Conservation (phyloP, 2,113 vertebrate species). For the Phalacrocorax pelagicus region DNA sequence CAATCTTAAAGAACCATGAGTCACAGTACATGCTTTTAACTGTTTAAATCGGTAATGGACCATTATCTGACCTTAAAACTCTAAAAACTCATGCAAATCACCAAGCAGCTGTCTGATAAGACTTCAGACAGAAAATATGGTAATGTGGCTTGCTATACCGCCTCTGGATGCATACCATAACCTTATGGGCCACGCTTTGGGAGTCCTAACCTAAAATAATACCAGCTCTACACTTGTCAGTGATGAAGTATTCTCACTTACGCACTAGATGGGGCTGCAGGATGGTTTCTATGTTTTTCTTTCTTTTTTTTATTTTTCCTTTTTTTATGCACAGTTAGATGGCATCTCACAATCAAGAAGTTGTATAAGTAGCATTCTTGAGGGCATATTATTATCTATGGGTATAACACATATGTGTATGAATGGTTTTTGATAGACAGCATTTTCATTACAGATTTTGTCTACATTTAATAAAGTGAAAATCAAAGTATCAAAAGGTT, state of each 20-base stretch:
- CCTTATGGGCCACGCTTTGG: neutral
- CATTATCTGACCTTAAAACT: neutral
- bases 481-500: neutral
- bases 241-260: constrained; percentile 54
- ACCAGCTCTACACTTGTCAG: neutral
- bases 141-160: neutral
- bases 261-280: constrained; percentile 77
- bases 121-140: neutral
- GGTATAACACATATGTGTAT: neutral
- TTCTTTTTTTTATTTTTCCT: neutral
- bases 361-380: neutral
- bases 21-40: neutral
- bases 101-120: neutral
- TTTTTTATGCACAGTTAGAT: neutral
- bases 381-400: neutral
- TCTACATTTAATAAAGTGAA: neutral
- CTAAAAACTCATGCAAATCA: neutral
- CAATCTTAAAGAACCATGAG: neutral
- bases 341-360: neutral
- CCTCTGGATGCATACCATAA: neutral
- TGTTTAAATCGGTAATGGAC: neutral
- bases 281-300: constrained; percentile 21
- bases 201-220: neutral
- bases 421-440: neutral
- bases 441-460: neutral